A percentile compares a stretch with the other conserved stretches of the same genome.
These are phyloP conservation scores for Caenorhabditis sp. DNA, from an alignment of 2,888 invertebrate genomes.

Conservation along the genomic window DNA sequence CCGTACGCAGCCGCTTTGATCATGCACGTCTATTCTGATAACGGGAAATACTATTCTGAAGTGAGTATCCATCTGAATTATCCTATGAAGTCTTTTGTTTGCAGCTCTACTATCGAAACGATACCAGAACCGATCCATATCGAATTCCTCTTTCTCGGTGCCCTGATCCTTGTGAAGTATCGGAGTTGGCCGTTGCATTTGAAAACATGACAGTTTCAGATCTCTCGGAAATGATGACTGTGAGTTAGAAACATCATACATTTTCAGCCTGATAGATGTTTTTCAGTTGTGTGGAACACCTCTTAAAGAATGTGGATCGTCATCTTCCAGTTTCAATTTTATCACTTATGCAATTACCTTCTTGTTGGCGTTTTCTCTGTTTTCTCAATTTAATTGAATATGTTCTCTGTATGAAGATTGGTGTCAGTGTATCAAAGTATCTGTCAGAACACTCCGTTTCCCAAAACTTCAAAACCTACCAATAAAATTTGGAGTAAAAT, in stretches of 20 bases:
- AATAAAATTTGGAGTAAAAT: constrained; percentile 54
- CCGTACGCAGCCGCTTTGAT: constrained; percentile 77
- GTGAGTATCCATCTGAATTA: neutral
- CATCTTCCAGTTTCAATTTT: neutral
- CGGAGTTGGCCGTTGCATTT: constrained; percentile 52
- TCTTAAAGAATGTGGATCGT: constrained; percentile 37
- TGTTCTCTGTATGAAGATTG: constrained; percentile 1
- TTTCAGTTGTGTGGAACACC: constrained; percentile 57
- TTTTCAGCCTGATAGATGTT: neutral
- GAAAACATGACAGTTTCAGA: constrained; percentile 57
- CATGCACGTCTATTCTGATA: constrained; percentile 75
- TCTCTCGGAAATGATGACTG: constrained; percentile 35
- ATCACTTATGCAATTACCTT: neutral
- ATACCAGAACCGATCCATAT: constrained; percentile 47
- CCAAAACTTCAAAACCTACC: constrained; percentile 41
- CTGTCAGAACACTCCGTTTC: neutral
- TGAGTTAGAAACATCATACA: neutral
- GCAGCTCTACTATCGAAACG: constrained; percentile 67
- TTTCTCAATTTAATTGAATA: constrained; percentile 22
- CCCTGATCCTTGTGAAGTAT: constrained; percentile 64
- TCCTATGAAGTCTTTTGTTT: neutral
- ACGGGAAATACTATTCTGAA: constrained; percentile 43
- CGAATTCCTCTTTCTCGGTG: constrained; percentile 62
- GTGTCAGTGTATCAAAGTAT: neutral
- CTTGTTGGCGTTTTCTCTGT: constrained; percentile 24